Evolutionary conservation across 92 coral and sea anemone species (phyloP).

Genomic region (Chrysogorgia sp.): DNA sequence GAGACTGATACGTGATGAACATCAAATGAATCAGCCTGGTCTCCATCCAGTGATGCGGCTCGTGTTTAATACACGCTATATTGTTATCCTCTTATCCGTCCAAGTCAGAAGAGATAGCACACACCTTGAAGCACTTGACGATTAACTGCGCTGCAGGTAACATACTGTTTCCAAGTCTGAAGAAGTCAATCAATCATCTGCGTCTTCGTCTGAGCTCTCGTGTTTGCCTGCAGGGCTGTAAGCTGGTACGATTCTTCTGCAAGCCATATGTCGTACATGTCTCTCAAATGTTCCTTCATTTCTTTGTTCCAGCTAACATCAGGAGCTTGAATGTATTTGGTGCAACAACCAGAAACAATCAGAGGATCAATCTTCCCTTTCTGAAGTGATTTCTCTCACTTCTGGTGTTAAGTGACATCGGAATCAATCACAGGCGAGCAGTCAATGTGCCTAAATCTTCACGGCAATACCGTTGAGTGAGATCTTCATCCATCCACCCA

Average conservation of each 20-base stretch:
- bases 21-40: neutral
- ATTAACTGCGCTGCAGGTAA: neutral
- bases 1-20: too few relatives aligned
- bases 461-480: slow-evolving; percentile 38
- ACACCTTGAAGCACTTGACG: slow-evolving; percentile 11
- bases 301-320: slow-evolving; percentile 19
- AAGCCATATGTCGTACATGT: slow-evolving; percentile 6
- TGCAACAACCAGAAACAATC: slow-evolving; percentile 18
- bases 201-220: neutral
- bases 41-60: neutral
- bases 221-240: slow-evolving; percentile 5
- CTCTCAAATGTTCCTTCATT: slow-evolving; percentile 1
- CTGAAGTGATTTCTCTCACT: neutral
- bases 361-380: neutral
- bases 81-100: slow-evolving; percentile 30
- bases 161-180: slow-evolving; percentile 1
- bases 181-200: slow-evolving; percentile 7
- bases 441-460: slow-evolving; percentile 56
- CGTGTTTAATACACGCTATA: slow-evolving; percentile 14
- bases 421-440: slow-evolving; percentile 1
- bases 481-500: slow-evolving; percentile 39
- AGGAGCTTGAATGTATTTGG: neutral
- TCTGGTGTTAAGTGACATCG: slow-evolving; percentile 16
- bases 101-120: slow-evolving; percentile 13
- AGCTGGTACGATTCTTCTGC: neutral